Conservation (phyloP, 1,140 invertebrate genomes). For the Helicoverpa zea region DNA sequence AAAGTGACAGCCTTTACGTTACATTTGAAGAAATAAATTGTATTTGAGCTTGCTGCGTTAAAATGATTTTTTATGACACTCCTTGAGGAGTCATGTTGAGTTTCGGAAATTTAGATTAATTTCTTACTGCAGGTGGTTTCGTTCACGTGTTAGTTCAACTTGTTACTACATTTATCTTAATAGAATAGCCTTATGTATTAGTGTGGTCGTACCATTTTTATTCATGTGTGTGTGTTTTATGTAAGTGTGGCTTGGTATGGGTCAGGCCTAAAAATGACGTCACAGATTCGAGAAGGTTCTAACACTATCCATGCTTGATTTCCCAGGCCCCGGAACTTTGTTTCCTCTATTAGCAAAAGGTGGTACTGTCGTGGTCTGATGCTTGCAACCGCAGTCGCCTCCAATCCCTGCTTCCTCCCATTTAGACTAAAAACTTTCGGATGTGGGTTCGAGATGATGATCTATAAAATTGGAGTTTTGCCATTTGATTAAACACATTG, state of each 20-base stretch:
- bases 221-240: no score
- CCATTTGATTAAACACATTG: slow-evolving; percentile 42
- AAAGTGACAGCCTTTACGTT: slow-evolving; percentile 15
- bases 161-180: no score
- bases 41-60: background rate
- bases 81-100: background rate
- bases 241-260: no score
- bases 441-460: slow-evolving; percentile 60
- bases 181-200: no score
- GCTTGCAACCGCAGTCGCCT: slow-evolving; percentile 57
- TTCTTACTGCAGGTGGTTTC: background rate
- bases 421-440: slow-evolving; percentile 61
- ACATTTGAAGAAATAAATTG: background rate
- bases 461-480: slow-evolving; percentile 15
- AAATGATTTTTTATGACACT: background rate
- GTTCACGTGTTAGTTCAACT: no score
- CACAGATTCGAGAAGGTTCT: background rate
- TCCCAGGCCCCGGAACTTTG: slow-evolving; percentile 35
- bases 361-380: slow-evolving; percentile 30
- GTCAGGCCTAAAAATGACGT: background rate
- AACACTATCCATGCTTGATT: slow-evolving; percentile 27
- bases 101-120: background rate
- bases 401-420: slow-evolving; percentile 62
- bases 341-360: slow-evolving; percentile 41
- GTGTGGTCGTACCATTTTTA: no score